Evolutionary conservation across 2,797 vertebrate genomes (phyloP).

Genomic region (Heteromormyrus szaboi): DNA sequence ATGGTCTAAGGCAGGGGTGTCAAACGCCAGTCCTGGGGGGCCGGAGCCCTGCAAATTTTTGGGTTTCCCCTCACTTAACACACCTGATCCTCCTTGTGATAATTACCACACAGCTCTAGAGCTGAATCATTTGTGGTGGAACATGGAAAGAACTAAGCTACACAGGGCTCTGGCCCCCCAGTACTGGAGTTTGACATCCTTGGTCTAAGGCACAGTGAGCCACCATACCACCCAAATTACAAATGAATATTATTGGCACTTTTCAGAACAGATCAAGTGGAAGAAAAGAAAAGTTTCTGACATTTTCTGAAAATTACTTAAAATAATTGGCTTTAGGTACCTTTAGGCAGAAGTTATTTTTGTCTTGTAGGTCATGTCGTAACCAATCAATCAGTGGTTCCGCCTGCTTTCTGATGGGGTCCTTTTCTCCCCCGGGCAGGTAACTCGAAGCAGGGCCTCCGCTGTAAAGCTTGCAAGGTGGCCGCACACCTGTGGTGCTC

Average conservation of each 20-base stretch:
- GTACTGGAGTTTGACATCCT: no score
- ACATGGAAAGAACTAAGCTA: no score
- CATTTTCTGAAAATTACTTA: background rate
- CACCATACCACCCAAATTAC: background rate
- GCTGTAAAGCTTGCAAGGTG: slow-evolving; percentile 84
- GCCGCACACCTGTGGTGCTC: slow-evolving; percentile 88
- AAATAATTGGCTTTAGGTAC: background rate
- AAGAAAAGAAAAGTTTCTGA: background rate
- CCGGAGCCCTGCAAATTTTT: no score
- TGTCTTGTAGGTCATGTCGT: background rate
- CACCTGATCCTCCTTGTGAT: no score
- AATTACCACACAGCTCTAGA: no score
- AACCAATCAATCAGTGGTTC: background rate
- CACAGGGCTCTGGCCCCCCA: no score
- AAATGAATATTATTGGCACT: background rate
- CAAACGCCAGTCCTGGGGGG: no score
- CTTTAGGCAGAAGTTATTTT: background rate
- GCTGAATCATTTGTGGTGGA: no score
- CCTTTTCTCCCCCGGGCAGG: slow-evolving; percentile 51
- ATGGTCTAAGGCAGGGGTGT: background rate
- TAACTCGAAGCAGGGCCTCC: slow-evolving; percentile 85
- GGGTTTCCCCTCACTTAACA: no score
- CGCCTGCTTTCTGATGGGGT: background rate
- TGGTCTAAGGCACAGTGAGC: background rate
- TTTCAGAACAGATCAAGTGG: background rate